phyloP scores from a whole-genome alignment of 1,140 invertebrate genomes.

The Drosophila tristis region DNA sequence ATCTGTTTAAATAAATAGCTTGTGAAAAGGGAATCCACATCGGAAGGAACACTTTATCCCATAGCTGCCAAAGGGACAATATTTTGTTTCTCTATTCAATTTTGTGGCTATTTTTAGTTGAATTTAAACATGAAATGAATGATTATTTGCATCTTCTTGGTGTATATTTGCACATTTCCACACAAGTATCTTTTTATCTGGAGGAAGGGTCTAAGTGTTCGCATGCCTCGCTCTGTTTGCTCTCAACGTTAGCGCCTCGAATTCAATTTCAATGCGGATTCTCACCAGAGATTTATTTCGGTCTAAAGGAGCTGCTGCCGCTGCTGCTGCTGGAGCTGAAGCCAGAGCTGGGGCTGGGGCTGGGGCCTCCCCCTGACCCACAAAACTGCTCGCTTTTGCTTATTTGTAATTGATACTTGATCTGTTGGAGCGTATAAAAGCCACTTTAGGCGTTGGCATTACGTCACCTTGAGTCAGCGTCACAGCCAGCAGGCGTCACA shows the following conservation, averaged over 20 bases:
- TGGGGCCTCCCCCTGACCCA: slow-evolving; percentile 53
- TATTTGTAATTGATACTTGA: slow-evolving; percentile 80
- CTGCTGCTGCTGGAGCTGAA: not conserved
- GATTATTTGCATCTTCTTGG: too few relatives aligned
- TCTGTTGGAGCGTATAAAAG: slow-evolving; percentile 78
- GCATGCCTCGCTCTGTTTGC: slow-evolving; percentile 30
- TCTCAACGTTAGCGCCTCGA: slow-evolving; percentile 26
- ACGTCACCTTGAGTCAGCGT: slow-evolving; percentile 74
- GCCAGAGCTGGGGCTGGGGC: not conserved
- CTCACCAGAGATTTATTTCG: slow-evolving; percentile 13
- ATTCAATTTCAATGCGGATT: slow-evolving; percentile 5
- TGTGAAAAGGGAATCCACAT: too few relatives aligned
- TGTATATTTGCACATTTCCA: slow-evolving; percentile 26
- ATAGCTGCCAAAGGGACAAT: too few relatives aligned
- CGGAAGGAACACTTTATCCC: too few relatives aligned
- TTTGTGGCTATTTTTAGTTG: too few relatives aligned
- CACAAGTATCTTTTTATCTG: slow-evolving; percentile 30
- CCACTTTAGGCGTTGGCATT: slow-evolving; percentile 78
- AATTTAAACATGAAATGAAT: too few relatives aligned
- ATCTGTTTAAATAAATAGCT: too few relatives aligned
- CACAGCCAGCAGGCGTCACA: slow-evolving; percentile 36
- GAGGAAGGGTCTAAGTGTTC: slow-evolving; percentile 20
- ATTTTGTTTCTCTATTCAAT: too few relatives aligned
- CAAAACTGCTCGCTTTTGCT: slow-evolving; percentile 51
- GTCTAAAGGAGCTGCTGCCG: not conserved